Conservation (phyloP, 2,113 vertebrate species). For the Brachionichthys hirsutus region DNA sequence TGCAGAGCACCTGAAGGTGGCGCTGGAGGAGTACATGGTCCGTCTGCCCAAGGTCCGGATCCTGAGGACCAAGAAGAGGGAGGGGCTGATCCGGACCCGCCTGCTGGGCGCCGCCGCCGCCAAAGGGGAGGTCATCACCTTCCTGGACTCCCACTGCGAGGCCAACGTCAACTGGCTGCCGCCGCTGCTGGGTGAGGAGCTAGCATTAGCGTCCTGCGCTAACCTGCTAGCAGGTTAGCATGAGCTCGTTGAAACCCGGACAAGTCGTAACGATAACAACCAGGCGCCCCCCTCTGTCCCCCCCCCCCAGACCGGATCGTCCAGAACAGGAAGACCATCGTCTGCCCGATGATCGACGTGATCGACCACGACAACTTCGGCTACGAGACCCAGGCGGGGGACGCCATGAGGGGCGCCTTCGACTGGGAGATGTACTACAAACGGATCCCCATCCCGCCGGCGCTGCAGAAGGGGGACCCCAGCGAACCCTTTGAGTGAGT, state of each 20-base stretch:
- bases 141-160: constrained; percentile 97
- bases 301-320: constrained; percentile 88
- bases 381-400: constrained; percentile 94
- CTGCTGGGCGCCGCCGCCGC: constrained; percentile 89
- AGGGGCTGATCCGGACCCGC: constrained; percentile 89
- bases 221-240: too few species aligned
- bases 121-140: constrained; percentile 91
- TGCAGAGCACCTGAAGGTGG: constrained; percentile 85
- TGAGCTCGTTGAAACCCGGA: too few species aligned
- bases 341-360: constrained; percentile 98
- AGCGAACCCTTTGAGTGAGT: constrained; percentile 98
- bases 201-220: too few species aligned
- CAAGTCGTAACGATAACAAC: neutral
- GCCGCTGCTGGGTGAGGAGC: constrained; percentile 84
- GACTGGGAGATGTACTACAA: constrained; percentile 99
- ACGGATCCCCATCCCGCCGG: constrained; percentile 92
- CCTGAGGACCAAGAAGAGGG: constrained; percentile 90
- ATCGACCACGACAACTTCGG: constrained; percentile 97
- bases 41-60: constrained; percentile 88
- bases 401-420: constrained; percentile 96
- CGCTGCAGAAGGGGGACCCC: constrained; percentile 87
- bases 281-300: neutral
- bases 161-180: constrained; percentile 98
- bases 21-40: constrained; percentile 90
- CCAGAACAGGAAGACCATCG: constrained; percentile 91